phyloP scores from a whole-genome alignment of 1,140 invertebrate species.

The Bombus sylvicola region DNA sequence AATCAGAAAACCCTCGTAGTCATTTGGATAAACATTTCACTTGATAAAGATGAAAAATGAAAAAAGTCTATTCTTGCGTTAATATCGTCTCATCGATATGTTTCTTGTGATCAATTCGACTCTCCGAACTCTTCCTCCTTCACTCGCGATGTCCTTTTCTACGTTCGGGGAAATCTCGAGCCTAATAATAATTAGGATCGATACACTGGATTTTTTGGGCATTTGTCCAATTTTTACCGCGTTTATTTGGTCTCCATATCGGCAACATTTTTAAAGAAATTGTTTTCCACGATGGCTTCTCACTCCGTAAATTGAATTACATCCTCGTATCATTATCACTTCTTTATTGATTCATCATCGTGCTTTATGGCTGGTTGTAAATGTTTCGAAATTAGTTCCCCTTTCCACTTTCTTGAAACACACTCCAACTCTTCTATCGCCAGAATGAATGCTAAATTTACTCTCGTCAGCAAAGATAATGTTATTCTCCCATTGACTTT shows the following conservation, averaged over 20 bases:
- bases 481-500: background rate
- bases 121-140: too few relatives aligned
- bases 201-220: too few relatives aligned
- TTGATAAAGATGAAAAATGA: too few relatives aligned
- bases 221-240: too few relatives aligned
- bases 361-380: background rate
- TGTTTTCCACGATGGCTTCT: background rate
- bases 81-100: too few relatives aligned
- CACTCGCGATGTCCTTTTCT: too few relatives aligned
- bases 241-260: background rate
- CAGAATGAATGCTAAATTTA: background rate
- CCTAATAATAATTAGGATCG: too few relatives aligned
- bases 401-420: background rate
- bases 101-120: too few relatives aligned
- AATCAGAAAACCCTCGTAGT: too few relatives aligned
- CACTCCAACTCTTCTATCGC: background rate
- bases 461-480: background rate
- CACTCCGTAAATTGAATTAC: background rate
- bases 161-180: too few relatives aligned
- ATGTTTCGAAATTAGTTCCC: background rate
- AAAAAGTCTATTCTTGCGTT: too few relatives aligned
- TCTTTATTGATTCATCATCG: background rate
- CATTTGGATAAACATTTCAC: too few relatives aligned
- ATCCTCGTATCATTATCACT: background rate
- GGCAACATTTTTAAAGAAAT: background rate